These are phyloP conservation scores for Mizuhopecten yessoensis DNA, from an alignment of 1,140 invertebrate species.

Conservation along the genomic window DNA sequence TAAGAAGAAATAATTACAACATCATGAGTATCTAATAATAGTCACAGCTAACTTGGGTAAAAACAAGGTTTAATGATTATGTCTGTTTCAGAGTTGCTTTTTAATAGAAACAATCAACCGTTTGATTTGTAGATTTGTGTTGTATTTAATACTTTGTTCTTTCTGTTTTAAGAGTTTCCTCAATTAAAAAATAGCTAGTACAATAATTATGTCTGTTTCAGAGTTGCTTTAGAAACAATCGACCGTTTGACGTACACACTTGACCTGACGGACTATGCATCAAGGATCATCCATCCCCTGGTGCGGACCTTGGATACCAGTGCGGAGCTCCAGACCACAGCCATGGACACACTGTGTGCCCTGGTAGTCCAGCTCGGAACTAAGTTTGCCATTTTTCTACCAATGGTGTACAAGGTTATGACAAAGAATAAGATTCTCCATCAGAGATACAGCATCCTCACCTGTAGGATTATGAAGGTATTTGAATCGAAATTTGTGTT, in stretches of 20 bases:
- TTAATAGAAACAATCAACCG: too few species aligned
- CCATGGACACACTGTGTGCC: slow-evolving; percentile 96
- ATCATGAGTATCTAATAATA: too few species aligned
- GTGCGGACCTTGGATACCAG: slow-evolving; percentile 92
- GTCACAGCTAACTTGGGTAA: too few species aligned
- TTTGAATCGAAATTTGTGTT: too few species aligned
- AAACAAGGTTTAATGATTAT: too few species aligned
- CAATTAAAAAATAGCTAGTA: too few species aligned
- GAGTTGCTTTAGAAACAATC: slow-evolving; percentile 94
- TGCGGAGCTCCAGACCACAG: slow-evolving; percentile 89
- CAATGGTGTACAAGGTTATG: slow-evolving; percentile 93
- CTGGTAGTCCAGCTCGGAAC: slow-evolving; percentile 94
- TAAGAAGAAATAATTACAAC: too few species aligned
- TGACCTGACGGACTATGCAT: slow-evolving; percentile 96
- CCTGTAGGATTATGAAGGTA: slow-evolving; percentile 84
- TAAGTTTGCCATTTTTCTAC: slow-evolving; percentile 96
- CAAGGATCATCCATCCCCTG: slow-evolving; percentile 95
- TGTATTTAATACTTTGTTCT: too few species aligned
- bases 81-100: too few species aligned
- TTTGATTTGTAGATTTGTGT: too few species aligned
- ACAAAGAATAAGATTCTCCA: slow-evolving; percentile 92
- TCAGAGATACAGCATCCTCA: slow-evolving; percentile 89
- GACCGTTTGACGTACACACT: slow-evolving; percentile 95
- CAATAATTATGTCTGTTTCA: slow-evolving; percentile 70
- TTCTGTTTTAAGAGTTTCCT: too few species aligned